phyloP scores from a whole-genome alignment of 1,140 invertebrate genomes.

The Halyomorpha halys region DNA sequence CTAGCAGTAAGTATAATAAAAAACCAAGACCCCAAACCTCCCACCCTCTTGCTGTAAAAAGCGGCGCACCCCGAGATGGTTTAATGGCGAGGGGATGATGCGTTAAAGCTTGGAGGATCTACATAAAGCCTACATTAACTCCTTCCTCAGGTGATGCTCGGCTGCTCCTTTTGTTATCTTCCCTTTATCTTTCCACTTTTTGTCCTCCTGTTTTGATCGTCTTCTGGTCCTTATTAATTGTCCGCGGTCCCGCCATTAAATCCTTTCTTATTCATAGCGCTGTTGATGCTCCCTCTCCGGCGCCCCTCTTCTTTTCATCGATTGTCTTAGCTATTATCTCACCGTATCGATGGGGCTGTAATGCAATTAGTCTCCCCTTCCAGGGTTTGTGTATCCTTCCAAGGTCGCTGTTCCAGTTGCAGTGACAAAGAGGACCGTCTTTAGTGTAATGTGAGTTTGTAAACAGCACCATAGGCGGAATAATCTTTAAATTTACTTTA shows the following conservation, averaged over 20 bases:
- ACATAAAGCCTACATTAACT: constrained; percentile 14
- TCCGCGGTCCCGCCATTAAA: background rate
- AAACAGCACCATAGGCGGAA: too few species aligned
- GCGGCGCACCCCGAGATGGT: background rate
- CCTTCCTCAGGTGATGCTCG: constrained; percentile 3
- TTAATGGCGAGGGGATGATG: constrained; percentile 15
- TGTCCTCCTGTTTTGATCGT: background rate
- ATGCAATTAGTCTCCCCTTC: too few species aligned
- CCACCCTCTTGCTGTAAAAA: background rate
- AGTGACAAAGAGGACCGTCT: too few species aligned
- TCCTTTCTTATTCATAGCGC: background rate
- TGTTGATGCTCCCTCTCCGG: too few species aligned
- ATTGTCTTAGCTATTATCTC: too few species aligned
- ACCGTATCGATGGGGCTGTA: too few species aligned
- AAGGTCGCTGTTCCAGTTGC: too few species aligned
- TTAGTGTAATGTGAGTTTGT: too few species aligned
- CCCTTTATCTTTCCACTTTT: background rate
- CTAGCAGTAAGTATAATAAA: background rate
- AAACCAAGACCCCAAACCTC: background rate
- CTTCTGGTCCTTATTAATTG: constrained; percentile 3
- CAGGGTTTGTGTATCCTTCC: too few species aligned
- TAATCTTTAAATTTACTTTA: too few species aligned
- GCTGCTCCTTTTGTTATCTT: constrained; percentile 5
- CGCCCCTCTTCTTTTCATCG: too few species aligned
- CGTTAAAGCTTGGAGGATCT: constrained; percentile 4